Conservation (phyloP, 2,888 invertebrate genomes). For the Graphium colonna region DNA sequence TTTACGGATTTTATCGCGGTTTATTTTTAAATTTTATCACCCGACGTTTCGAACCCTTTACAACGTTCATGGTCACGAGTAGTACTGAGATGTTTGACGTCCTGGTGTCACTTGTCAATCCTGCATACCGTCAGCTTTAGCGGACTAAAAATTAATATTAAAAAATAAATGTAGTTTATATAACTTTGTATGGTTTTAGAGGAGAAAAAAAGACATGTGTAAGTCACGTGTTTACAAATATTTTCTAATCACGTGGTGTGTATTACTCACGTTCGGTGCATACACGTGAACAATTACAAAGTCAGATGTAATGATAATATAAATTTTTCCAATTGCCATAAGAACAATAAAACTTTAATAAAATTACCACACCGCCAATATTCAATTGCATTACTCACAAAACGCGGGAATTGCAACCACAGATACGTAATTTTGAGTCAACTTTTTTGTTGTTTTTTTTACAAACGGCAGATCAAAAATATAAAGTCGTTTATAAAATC, state of each 20-base stretch:
- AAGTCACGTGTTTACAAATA: neutral
- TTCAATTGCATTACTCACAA: neutral
- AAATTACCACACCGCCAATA: neutral
- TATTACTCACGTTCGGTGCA: neutral
- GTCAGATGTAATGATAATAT: neutral
- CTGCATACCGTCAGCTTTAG: too few species aligned
- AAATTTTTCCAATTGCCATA: neutral
- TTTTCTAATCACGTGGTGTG: neutral
- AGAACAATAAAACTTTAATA: neutral
- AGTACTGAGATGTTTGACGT: too few species aligned
- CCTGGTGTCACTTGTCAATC: too few species aligned
- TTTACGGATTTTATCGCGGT: too few species aligned
- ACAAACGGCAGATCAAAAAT: slow-evolving; percentile 1
- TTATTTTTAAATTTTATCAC: too few species aligned
- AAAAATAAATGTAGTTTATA: too few species aligned
- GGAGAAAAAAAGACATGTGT: too few species aligned
- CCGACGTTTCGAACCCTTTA: too few species aligned
- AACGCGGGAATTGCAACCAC: neutral
- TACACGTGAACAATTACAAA: slow-evolving; percentile 1
- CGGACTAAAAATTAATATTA: too few species aligned
- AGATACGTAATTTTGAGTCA: neutral
- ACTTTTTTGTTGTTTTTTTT: neutral
- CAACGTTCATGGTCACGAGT: too few species aligned
- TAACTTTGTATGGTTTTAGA: too few species aligned
- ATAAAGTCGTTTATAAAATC: slow-evolving; percentile 1